Conservation (phyloP, 2,113 vertebrate genomes). For the Cavia aperea region DNA sequence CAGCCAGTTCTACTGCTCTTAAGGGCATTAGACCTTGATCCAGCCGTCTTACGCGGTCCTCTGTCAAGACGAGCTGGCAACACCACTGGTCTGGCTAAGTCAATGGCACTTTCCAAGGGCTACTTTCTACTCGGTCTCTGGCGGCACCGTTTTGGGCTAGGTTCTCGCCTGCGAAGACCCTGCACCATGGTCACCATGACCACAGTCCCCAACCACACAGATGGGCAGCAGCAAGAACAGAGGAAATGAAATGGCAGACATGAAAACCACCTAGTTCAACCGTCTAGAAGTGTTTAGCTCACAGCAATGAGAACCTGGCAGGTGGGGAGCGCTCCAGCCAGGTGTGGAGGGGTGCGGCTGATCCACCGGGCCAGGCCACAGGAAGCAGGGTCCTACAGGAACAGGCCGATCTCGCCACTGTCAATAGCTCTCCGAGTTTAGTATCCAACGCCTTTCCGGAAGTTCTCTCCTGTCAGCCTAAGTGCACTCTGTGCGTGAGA, state of each 20-base stretch:
- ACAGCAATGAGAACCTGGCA: slow-evolving; percentile 56
- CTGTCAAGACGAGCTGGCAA: slow-evolving; percentile 51
- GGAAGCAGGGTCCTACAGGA: background rate
- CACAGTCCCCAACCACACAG: slow-evolving; percentile 1
- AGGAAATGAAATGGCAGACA: slow-evolving; percentile 51
- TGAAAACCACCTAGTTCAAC: slow-evolving; percentile 36
- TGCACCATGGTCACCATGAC: slow-evolving; percentile 32
- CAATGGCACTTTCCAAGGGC: slow-evolving; percentile 68
- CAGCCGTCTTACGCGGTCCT: slow-evolving; percentile 49
- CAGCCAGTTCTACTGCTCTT: slow-evolving; percentile 57
- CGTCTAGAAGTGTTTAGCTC: slow-evolving; percentile 52
- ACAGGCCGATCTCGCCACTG: slow-evolving; percentile 16
- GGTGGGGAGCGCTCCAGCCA: slow-evolving; percentile 4
- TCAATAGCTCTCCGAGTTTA: background rate
- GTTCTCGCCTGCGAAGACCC: slow-evolving; percentile 24
- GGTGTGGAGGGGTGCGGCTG: background rate
- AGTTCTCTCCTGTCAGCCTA: background rate
- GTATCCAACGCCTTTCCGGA: background rate
- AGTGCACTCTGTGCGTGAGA: background rate
- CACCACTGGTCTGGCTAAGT: slow-evolving; percentile 25
- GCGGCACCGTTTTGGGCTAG: slow-evolving; percentile 33
- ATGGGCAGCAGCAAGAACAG: slow-evolving; percentile 48
- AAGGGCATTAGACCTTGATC: slow-evolving; percentile 39
- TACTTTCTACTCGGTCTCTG: slow-evolving; percentile 33
- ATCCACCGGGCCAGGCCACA: background rate